Evolutionary conservation across 2,113 vertebrate genomes (phyloP).

Genomic region (Tretioscincus oriximinensis): DNA sequence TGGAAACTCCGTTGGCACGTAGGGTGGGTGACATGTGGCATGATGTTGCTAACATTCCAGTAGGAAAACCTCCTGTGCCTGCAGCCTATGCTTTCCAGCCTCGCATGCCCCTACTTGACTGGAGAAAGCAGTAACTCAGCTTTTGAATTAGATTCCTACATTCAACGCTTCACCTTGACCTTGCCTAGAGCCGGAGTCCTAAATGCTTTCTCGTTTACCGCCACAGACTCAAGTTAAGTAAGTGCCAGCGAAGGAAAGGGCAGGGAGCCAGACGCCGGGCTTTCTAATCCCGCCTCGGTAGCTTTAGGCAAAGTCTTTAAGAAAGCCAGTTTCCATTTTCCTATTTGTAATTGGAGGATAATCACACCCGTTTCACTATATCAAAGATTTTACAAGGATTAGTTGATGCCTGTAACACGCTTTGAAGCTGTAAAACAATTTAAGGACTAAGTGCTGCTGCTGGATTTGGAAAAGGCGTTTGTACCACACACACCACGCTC

Average conservation of each 20-base stretch:
- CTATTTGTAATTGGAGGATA: background rate
- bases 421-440: constrained; percentile 34
- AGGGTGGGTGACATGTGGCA: no score
- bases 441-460: constrained; percentile 25
- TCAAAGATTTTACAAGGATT: background rate
- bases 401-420: background rate
- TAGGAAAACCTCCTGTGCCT: no score
- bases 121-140: background rate
- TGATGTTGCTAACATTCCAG: no score
- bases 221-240: background rate
- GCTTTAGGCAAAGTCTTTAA: constrained; percentile 8
- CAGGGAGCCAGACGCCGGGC: background rate
- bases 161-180: background rate
- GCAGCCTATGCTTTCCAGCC: no score
- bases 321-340: constrained; percentile 15
- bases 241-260: background rate
- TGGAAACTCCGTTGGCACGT: no score
- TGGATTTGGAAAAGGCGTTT: constrained; percentile 2
- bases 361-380: constrained; percentile 12
- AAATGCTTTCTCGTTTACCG: background rate
- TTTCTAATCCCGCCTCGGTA: background rate
- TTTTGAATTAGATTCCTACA: background rate
- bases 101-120: background rate
- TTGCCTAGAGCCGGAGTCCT: background rate
- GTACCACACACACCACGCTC: background rate